Base-by-base conservation (phyloP, 2,113 vertebrate species). In the Antechinus stuartii region DNA sequence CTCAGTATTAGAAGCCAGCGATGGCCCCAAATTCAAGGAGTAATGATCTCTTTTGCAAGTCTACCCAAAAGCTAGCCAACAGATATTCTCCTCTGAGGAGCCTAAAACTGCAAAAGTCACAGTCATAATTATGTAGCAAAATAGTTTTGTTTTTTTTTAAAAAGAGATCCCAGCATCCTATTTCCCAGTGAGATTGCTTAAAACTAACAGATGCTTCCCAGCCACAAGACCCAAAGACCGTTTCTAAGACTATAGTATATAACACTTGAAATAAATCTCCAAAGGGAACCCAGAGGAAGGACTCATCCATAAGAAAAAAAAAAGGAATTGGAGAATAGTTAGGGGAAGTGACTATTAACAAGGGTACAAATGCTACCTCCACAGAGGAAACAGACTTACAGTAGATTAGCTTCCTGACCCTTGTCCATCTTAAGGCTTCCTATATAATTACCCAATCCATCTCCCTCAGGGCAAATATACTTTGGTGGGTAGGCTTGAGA, bases 401-500 rank as follows among this genome's bases (percentile, higher is more conserved):
- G 54, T 24, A 54, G 47, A 94, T 97, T 96, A 8, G 93, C 95
- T 98, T 99, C 98, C 98, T 98, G 98, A 97, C 95, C 97, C 91
- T 90, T 47, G 90, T 92, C 95, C 97, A 27, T 98, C 98, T 98
- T 98, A 96, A 97, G 97, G 98, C 97, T 98, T 98, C 98, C 98
- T 98, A 97, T 98, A 97, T 97, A 97, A 98, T 97, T 96, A 98
- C 96, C 94, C 97, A 50, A 97, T 96, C 96, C 96, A 96, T 98
- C 97, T 98, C 97, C 97, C 97, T 94, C 96, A 96, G 96, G 90
- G 24, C 93, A 98, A 98, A 98, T 97, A 97, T 96, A 97, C 94
- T 98, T 97, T 98, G 98, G 97, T 98, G 97, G 96, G 97, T 98
- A 98, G 98, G 97, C 98, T 98, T 97, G 98, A 97, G 92, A 98